Conservation (phyloP, 2,113 vertebrate genomes). For the Spilogale gracilis region DNA sequence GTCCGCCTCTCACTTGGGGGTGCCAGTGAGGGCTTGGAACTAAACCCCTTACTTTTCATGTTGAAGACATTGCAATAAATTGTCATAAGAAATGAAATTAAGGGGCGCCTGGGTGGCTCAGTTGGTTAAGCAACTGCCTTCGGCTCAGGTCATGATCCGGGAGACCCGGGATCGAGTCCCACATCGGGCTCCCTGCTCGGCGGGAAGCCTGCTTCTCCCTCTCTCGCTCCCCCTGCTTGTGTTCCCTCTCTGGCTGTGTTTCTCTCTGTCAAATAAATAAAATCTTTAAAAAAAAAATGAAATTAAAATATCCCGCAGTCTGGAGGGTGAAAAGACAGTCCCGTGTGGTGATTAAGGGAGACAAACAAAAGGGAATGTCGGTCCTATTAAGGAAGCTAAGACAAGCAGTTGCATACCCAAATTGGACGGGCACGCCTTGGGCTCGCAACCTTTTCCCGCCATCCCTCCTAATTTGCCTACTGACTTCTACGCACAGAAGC, state of each 20-base stretch:
- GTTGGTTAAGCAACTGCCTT: too few relatives aligned
- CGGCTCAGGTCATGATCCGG: too few relatives aligned
- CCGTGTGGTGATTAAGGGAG: not conserved
- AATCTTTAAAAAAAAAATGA: not conserved
- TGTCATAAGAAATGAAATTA: not conserved
- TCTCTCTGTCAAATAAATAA: too few relatives aligned
- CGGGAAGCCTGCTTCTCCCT: too few relatives aligned
- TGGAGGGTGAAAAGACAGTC: not conserved
- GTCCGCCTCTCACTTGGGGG: fast-evolving
- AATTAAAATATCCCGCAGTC: not conserved
- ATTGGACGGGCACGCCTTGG: not conserved
- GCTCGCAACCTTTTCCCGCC: not conserved
- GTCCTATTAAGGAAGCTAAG: not conserved
- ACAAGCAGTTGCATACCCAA: not conserved
- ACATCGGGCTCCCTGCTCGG: too few relatives aligned
- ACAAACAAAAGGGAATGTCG: fast-evolving
- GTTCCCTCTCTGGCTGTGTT: too few relatives aligned
- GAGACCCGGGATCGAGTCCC: too few relatives aligned
- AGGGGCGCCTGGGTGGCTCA: not conserved
- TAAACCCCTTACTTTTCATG: not conserved
- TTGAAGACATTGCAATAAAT: not conserved
- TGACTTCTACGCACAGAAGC: conserved; percentile 16
- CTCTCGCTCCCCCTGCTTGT: too few relatives aligned
- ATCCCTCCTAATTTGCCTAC: not conserved
- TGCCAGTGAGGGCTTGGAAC: not conserved